Base-by-base conservation (phyloP, 2,797 vertebrate genomes). In the Tapirus indicus region DNA sequence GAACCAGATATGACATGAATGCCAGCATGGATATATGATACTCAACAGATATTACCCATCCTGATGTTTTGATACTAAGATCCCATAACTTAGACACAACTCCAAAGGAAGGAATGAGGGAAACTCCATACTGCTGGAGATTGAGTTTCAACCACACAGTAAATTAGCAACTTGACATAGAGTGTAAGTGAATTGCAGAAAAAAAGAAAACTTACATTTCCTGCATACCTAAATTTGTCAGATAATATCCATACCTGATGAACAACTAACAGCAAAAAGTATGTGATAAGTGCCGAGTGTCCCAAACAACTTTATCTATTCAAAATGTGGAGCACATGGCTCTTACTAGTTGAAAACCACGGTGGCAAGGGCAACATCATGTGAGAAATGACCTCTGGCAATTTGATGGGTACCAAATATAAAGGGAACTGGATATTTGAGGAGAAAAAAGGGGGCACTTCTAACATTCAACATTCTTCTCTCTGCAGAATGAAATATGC, bases 181-280 rank as follows among this genome's bases (percentile, higher is more conserved):
- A 92, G 84, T 82, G 87, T 66, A 94, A 68, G 14, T 94, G 66
- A 60, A 18, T 79, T 90, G n/a, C 74, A 94, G 56, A 91, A 74
- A 68, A 88, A 88, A 75, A 82, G 29, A 83, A 83, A 94, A 77
- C 71, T 80, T 78, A 52, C 1, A 52, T 90, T 91, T 83, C 52
- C 35, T 88, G 25, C 47, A 88, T 62, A 94, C 62, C 4, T 35
- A 32, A 82, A 90, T 69, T 82, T 75, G 69, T 75, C 69, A 75
- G 69, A 83, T 88, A 32, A 94, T 74, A 94, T 54, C 68, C 18
- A 91, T 88, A 94, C 62, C n/a, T 88, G 23, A 86, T 91, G 68
- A 94, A 83, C 7, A 84, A 92, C 25, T 56, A 64, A 17, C 20
- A 96, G 32, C 62, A 72, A 27, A 78, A 72, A 72, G 18, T 71